Evolutionary conservation across 2,113 vertebrate genomes (phyloP).

Genomic region (Phocoena phocoena): DNA sequence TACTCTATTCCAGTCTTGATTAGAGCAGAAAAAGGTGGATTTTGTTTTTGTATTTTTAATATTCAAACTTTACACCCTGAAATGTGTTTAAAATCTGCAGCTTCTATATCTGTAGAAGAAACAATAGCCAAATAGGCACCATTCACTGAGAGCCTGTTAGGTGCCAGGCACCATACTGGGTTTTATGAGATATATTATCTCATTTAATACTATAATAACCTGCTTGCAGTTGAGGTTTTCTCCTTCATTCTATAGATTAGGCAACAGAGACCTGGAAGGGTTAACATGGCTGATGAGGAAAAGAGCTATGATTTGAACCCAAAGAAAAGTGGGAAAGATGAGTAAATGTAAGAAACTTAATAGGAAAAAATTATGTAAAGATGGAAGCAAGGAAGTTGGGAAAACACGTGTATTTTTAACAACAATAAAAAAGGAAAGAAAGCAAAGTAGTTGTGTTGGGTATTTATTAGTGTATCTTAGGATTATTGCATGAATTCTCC

Average conservation of each 20-base stretch:
- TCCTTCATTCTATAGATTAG: background rate
- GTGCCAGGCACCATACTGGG: background rate
- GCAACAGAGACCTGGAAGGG: background rate
- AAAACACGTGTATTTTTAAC: conserved; percentile 15
- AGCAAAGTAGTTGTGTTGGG: background rate
- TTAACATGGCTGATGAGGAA: background rate
- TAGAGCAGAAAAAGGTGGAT: background rate
- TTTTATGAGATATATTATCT: background rate
- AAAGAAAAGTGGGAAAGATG: conserved; percentile 1
- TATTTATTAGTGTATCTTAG: background rate
- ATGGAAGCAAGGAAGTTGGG: background rate
- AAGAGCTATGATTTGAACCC: background rate
- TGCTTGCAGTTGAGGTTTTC: background rate
- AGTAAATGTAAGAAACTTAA: conserved; percentile 5
- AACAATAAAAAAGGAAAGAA: background rate
- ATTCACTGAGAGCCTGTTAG: background rate
- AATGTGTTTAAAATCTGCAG: background rate
- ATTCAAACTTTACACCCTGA: background rate
- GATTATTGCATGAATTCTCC: conserved; percentile 6
- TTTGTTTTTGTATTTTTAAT: conserved; percentile 28
- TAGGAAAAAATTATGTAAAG: background rate
- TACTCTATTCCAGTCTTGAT: background rate
- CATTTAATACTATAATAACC: background rate
- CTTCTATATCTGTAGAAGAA: background rate
- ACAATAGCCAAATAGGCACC: background rate